phyloP scores from a whole-genome alignment of 2,113 vertebrate genomes.

The Carettochelys insculpta region DNA sequence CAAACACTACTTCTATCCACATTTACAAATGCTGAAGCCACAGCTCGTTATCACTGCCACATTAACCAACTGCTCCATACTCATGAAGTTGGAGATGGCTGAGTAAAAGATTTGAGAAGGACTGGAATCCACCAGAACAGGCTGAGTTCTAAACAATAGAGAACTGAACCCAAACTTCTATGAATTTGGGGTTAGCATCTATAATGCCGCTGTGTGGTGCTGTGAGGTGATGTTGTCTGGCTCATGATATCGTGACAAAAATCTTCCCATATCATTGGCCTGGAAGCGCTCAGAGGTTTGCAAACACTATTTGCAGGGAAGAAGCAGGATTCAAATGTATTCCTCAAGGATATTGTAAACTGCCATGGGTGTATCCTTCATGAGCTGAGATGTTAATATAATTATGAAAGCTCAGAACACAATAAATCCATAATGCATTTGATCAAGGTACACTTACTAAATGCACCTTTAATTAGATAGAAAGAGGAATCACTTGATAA shows the following conservation, averaged over 20 bases:
- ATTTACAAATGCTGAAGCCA: background rate
- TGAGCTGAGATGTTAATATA: background rate
- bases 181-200: background rate
- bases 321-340: background rate
- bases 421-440: background rate
- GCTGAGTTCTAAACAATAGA: background rate
- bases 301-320: background rate
- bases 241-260: accelerated
- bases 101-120: background rate
- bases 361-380: background rate
- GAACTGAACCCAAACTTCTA: background rate
- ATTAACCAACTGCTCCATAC: accelerated
- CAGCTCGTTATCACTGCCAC: background rate
- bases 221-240: background rate
- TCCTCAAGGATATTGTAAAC: background rate
- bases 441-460: background rate
- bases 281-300: background rate
- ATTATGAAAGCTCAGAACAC: background rate
- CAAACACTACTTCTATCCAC: background rate
- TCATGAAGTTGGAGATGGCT: background rate
- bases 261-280: background rate
- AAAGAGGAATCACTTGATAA: background rate
- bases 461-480: background rate
- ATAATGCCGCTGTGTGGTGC: background rate
- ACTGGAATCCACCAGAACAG: background rate